Percentiles rank a stretch among this genome's conserved stretches.
Conservation (phyloP, 2,888 invertebrate genomes). For the Nomada lathburiana region DNA sequence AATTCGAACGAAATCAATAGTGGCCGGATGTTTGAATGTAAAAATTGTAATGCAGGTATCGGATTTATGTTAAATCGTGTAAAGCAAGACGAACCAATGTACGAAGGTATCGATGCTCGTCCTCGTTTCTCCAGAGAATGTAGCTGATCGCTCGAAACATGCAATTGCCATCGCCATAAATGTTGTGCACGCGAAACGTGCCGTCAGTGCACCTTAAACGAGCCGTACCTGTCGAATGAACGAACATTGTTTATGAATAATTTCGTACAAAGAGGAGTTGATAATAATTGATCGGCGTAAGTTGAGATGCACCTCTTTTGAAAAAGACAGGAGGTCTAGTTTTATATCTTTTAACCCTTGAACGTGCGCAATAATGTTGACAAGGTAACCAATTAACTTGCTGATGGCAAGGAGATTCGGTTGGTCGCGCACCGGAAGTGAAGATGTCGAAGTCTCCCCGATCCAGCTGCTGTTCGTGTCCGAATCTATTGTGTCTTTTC, state of each 20-base stretch:
- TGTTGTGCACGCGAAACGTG: conserved; percentile 79
- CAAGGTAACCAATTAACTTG: conserved; percentile 6
- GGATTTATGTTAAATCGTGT: not conserved
- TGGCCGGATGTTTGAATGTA: too few relatives aligned
- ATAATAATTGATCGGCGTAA: not conserved
- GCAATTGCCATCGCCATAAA: conserved; percentile 81
- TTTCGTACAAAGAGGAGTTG: not conserved
- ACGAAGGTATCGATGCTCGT: conserved; percentile 76
- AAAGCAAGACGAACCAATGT: conserved; percentile 65
- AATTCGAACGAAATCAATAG: not conserved
- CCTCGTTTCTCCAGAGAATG: conserved; percentile 78
- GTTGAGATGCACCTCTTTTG: conserved; percentile 55
- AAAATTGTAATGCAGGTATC: not conserved
- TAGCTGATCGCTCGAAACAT: conserved; percentile 81
- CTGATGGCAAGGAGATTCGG: conserved; percentile 6
- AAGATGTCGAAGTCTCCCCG: conserved; percentile 65
- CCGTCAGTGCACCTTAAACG: conserved; percentile 75
- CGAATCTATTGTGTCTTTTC: conserved; percentile 50
- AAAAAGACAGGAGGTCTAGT: conserved; percentile 32
- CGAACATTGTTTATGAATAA: not conserved
- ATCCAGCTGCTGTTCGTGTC: conserved; percentile 56
- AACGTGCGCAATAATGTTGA: not conserved
- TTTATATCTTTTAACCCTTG: conserved; percentile 22
- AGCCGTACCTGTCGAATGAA: conserved; percentile 72
- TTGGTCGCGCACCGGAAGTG: conserved; percentile 17